phyloP scores from a whole-genome alignment of 2,113 vertebrate genomes.

The Nymphicus hollandicus region DNA sequence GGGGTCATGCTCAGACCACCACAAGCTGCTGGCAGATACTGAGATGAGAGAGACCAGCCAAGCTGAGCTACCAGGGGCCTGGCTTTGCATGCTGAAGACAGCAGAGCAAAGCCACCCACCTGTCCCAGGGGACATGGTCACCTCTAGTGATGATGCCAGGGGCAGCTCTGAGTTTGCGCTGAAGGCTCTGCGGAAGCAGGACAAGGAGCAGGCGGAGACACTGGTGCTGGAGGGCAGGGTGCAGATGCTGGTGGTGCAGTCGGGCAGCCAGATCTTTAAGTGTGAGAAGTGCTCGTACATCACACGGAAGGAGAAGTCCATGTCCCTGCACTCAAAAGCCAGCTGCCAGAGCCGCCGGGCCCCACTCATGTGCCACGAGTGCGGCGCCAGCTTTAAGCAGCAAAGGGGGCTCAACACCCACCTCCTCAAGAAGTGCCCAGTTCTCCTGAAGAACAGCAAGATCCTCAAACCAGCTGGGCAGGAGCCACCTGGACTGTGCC shows the following conservation, averaged over 20 bases:
- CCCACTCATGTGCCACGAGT: conserved; percentile 75
- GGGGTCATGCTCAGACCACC: neutral
- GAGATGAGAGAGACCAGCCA: neutral
- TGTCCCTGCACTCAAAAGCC: conserved; percentile 77
- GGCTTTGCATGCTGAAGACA: conserved; percentile 6
- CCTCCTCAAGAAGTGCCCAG: conserved; percentile 81
- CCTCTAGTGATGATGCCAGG: neutral
- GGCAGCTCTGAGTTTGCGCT: conserved; percentile 69
- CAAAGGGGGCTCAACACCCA: conserved; percentile 87
- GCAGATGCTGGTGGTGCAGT: conserved; percentile 89
- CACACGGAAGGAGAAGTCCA: conserved; percentile 78
- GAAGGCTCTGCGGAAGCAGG: conserved; percentile 82
- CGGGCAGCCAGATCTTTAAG: conserved; percentile 70
- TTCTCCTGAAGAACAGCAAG: conserved; percentile 71
- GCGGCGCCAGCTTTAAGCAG: conserved; percentile 88
- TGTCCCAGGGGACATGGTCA: neutral
- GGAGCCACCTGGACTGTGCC: neutral
- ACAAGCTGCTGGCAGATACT: neutral
- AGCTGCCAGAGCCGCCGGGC: conserved; percentile 76
- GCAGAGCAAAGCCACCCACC: neutral
- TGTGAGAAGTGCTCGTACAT: conserved; percentile 84
- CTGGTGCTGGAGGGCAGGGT: conserved; percentile 91
- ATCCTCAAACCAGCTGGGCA: neutral
- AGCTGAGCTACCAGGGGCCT: neutral
- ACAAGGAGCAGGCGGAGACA: conserved; percentile 87